Conservation (phyloP, 2,113 vertebrate genomes). For the Probosciger aterrimus region DNA sequence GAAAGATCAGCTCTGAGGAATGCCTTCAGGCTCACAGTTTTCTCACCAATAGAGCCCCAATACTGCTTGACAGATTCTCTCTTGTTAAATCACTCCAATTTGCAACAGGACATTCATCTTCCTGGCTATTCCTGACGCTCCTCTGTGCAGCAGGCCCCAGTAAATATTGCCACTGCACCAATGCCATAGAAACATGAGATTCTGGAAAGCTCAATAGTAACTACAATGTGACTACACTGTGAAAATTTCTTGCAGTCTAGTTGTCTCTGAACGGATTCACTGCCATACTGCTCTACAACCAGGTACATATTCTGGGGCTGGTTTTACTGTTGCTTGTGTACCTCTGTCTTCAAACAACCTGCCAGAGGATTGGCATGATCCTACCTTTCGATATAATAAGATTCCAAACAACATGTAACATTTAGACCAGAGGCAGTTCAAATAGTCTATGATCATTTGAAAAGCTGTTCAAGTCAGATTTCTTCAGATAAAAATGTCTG, state of each 20-base stretch:
- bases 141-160: neutral
- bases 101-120: constrained; percentile 19
- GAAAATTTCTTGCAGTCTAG: neutral
- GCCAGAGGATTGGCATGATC: neutral
- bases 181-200: neutral
- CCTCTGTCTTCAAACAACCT: neutral
- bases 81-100: neutral
- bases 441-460: neutral
- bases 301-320: neutral
- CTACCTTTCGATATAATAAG: neutral
- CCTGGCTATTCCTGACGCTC: neutral
- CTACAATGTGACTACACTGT: neutral
- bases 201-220: neutral
- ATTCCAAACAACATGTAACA: neutral
- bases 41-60: neutral
- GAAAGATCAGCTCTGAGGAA: neutral
- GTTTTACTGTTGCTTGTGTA: neutral
- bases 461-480: neutral
- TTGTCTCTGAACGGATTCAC: neutral
- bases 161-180: neutral
- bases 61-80: neutral
- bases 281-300: neutral
- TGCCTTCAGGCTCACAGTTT: neutral
- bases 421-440: neutral
- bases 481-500: neutral